Evolutionary conservation across 2,113 vertebrate genomes (phyloP).

Genomic region (Arizona elegans): DNA sequence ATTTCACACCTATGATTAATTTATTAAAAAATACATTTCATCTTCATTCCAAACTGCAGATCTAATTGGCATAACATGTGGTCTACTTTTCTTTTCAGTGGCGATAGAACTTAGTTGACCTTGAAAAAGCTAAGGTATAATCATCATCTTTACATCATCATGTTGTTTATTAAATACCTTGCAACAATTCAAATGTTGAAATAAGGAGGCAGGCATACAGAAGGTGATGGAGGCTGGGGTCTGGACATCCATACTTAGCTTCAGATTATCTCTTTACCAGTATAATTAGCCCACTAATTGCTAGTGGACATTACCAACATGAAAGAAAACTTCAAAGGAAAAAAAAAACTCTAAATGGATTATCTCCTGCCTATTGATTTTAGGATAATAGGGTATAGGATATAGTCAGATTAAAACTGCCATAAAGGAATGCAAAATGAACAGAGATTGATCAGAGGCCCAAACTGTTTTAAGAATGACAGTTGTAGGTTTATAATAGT

Average conservation of each 20-base stretch:
- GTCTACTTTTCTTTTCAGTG: neutral
- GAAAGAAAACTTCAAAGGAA: neutral
- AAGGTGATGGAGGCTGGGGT: neutral
- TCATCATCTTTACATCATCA: neutral
- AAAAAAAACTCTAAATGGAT: neutral
- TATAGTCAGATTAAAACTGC: neutral
- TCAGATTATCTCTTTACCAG: neutral
- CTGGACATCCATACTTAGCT: neutral
- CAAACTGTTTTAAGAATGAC: neutral
- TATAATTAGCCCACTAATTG: neutral
- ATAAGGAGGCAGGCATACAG: neutral
- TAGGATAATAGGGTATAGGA: neutral
- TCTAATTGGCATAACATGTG: neutral
- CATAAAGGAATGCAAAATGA: neutral
- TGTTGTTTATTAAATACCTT: neutral
- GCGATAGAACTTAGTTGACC: neutral
- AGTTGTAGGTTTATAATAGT: neutral
- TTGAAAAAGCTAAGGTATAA: neutral
- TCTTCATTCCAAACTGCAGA: neutral
- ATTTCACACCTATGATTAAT: neutral
- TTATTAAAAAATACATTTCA: neutral
- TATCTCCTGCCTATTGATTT: neutral
- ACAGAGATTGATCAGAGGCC: neutral
- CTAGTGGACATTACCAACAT: neutral
- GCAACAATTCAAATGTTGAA: neutral